Evolutionary conservation across 2,113 vertebrate genomes (phyloP).

Genomic region (Maylandia zebra): DNA sequence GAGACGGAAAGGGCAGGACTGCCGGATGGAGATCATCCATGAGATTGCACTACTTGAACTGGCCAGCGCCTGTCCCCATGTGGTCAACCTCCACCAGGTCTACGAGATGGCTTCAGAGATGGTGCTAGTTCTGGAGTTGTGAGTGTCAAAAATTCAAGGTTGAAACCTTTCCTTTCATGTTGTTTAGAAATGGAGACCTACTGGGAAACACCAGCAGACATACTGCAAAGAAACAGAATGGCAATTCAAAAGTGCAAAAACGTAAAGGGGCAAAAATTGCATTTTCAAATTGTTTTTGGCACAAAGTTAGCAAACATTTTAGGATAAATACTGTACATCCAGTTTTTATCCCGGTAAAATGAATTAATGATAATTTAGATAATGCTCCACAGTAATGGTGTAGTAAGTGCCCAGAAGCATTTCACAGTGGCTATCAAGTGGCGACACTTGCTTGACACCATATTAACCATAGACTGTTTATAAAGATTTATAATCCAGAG

Average conservation of each 20-base stretch:
- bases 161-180: neutral
- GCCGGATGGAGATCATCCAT: conserved; percentile 69
- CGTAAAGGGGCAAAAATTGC: neutral
- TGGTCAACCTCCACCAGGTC: conserved; percentile 69
- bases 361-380: neutral
- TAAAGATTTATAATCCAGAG: neutral
- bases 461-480: neutral
- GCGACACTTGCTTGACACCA: neutral
- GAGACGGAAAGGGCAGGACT: conserved; percentile 74
- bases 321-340: neutral
- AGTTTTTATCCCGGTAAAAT: neutral
- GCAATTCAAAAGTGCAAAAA: neutral
- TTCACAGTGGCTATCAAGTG: neutral
- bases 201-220: neutral
- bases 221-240: neutral
- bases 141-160: conserved; percentile 26
- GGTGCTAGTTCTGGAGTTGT: conserved; percentile 76
- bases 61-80: conserved; percentile 52
- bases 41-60: conserved; percentile 71
- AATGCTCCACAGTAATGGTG: neutral
- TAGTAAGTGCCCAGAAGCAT: neutral
- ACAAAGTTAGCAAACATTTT: accelerated
- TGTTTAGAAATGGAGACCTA: neutral
- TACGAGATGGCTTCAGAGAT: conserved; percentile 74
- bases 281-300: neutral